Evolutionary conservation across 2,113 vertebrate species (phyloP), one percentile per base, ranked within the genome.

Genomic region (Caracal caracal): DNA sequence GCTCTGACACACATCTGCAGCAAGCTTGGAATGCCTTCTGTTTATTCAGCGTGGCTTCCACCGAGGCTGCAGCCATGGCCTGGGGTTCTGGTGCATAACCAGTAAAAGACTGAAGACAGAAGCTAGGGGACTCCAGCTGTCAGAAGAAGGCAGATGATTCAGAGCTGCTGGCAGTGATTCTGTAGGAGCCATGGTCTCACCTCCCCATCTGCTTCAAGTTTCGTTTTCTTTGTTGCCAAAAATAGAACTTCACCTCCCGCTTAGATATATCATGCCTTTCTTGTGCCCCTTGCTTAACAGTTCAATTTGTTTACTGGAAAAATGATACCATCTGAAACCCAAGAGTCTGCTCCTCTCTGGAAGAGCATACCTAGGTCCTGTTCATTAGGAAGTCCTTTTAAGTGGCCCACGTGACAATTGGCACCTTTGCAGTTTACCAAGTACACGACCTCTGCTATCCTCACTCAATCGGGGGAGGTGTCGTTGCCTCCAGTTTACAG

Each of bases 181-280:
- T 47, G 16, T 37, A 33, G 89, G 93, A 91, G n/a, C 35, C 80
- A 1, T 35, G 65, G 66, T 20, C 70, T 97, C 95, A 88, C 81
- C 86, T 94, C 78, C 65, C 83, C 75, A 71, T 95, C 90, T 97
- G 97, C 90, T 95, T 95, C 90, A 66, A 88, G 49, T 95, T 95
- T 95, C 84, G 73, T 82, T 96, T 95, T 89, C 92, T 97, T 96
- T 92, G 87, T 95, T 95, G 81, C 94, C 95, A 86, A 96, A 95
- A 98, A 96, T 92, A 98, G 95, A 87, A 30, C 81, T 65, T 93
- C 87, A 88, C 87, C 92, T 89, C 92, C 96, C 82, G 92, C 95
- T 91, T 82, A 47, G 86, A 40, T 95, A 24, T 28, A 30, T 81
- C 90, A 37, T 68, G 70, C 87, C 92, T 79, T 76, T 86, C 92